These are phyloP conservation scores for Rhopalosiphum nymphaeae DNA, from an alignment of 2,888 invertebrate genomes.

Conservation along the genomic window DNA sequence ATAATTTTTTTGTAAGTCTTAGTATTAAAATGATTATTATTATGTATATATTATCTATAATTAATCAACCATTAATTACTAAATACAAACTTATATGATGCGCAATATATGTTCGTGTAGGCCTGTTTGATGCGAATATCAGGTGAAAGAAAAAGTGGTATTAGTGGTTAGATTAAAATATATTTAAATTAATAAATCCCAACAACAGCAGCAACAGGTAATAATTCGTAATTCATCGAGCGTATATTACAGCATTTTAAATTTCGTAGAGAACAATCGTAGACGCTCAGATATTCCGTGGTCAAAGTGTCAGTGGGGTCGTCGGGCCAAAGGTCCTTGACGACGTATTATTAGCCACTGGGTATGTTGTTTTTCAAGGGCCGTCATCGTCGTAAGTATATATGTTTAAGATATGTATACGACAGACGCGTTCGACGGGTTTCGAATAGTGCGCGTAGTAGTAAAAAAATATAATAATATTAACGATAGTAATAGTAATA, in stretches of 20 bases:
- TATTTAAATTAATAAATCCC: background rate
- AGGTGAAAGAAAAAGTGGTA: background rate
- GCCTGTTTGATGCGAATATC: background rate
- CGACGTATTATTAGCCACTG: conserved; percentile 46
- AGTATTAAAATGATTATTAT: background rate
- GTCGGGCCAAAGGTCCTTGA: background rate
- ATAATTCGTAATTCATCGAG: background rate
- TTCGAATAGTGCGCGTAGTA: conserved; percentile 14
- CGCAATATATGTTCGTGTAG: background rate
- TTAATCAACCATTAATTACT: background rate
- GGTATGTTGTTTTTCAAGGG: conserved; percentile 58
- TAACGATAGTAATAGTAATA: conserved; percentile 24
- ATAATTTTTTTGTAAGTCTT: background rate
- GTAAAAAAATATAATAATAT: background rate
- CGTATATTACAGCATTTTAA: background rate
- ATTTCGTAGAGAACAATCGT: conserved; percentile 16
- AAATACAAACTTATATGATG: background rate
- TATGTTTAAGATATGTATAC: background rate
- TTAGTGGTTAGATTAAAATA: background rate
- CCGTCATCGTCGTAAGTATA: background rate
- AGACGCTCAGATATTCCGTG: background rate
- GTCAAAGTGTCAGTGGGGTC: conserved; percentile 23
- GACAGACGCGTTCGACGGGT: background rate
- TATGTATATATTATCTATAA: background rate
- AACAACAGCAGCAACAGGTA: background rate